A percentile compares a stretch with the other conserved stretches of the same genome.
These are phyloP conservation scores for Lasioglossum oenotherae DNA, from an alignment of 2,888 invertebrate species.

Conservation along the genomic window DNA sequence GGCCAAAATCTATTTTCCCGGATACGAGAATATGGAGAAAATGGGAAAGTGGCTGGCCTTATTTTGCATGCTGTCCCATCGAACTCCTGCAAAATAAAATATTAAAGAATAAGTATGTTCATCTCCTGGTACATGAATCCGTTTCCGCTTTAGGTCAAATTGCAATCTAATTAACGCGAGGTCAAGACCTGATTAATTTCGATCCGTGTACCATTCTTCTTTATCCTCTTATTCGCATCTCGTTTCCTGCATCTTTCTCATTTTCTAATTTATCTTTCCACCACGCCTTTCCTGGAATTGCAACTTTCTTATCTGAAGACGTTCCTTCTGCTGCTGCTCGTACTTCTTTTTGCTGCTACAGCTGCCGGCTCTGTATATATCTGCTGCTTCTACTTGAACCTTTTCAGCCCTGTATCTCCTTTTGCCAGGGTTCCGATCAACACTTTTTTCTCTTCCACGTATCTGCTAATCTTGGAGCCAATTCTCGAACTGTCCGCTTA, in stretches of 20 bases:
- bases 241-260: not conserved
- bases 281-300: not conserved
- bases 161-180: not conserved
- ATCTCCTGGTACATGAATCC: too few relatives aligned
- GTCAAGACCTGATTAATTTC: not conserved
- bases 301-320: conserved; percentile 2
- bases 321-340: not conserved
- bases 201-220: not conserved
- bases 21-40: not conserved
- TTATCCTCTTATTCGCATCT: not conserved
- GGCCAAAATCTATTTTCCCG: not conserved
- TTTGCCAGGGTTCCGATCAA: not conserved
- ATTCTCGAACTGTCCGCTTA: not conserved
- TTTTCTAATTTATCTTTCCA: conserved; percentile 19
- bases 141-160: too few relatives aligned
- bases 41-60: not conserved
- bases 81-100: not conserved
- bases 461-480: not conserved
- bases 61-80: not conserved
- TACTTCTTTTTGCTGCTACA: not conserved
- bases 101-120: too few relatives aligned
- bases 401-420: not conserved
- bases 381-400: not conserved
- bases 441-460: not conserved
- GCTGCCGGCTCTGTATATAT: not conserved